phyloP scores from a whole-genome alignment of 2,888 invertebrate species.

The Drosophila hawaiiensis region DNA sequence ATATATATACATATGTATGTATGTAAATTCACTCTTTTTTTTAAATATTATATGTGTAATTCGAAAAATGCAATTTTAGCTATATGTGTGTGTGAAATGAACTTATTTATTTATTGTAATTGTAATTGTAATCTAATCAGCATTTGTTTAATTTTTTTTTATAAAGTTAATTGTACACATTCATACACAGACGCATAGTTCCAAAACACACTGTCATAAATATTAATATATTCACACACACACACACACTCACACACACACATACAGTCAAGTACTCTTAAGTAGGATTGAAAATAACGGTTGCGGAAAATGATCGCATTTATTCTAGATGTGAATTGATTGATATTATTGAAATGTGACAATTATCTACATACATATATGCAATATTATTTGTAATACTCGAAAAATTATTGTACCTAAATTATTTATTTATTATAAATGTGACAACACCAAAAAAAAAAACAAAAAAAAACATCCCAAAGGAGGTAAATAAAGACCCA shows the following conservation, averaged over 20 bases:
- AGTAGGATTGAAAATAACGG: conserved; percentile 47
- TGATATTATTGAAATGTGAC: conserved; percentile 19
- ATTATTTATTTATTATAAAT: conserved; percentile 54
- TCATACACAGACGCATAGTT: conserved; percentile 12
- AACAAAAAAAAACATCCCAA: neutral
- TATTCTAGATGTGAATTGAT: conserved; percentile 36
- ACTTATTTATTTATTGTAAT: conserved; percentile 28
- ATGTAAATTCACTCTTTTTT: conserved; percentile 36
- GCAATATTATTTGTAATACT: conserved; percentile 69
- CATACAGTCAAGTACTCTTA: conserved; percentile 33
- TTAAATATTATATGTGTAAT: conserved; percentile 24
- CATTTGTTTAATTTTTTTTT: conserved; percentile 30
- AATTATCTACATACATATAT: conserved; percentile 25
- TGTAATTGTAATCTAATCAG: conserved; percentile 38
- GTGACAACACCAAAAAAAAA: conserved; percentile 30
- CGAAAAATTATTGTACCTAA: conserved; percentile 38
- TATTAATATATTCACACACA: conserved; percentile 2
- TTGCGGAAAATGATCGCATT: conserved; percentile 18
- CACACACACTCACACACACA: neutral
- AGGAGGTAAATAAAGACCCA: conserved; percentile 7
- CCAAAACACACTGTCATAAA: conserved; percentile 18
- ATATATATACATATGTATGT: conserved; percentile 14
- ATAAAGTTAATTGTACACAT: conserved; percentile 41
- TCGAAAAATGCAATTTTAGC: conserved; percentile 57
- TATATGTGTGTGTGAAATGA: conserved; percentile 47